Evolutionary conservation across 2,888 invertebrate species (phyloP), one percentile per base, ranked within the genome.

Genomic region (Nephrocerus scutellatus): DNA sequence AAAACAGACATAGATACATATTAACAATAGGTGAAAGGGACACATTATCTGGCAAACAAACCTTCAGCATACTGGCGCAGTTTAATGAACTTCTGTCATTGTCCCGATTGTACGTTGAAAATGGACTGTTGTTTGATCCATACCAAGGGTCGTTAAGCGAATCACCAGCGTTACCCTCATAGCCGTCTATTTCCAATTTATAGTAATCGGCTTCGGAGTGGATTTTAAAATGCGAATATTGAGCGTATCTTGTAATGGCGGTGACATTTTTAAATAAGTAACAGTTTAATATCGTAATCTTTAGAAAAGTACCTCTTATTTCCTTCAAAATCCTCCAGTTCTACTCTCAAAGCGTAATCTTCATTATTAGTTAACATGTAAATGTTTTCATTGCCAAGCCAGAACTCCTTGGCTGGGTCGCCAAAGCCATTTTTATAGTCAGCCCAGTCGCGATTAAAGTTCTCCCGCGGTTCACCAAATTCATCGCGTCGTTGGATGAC

Each of bases 381-480:
- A 48, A 91, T 90, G 59, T 91, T 91, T 65, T 91, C 89, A 60
- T 91, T 91, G 35, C 91, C 91, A 18, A 91, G 74, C 90, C 90
- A 91, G 68, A 91, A 88, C 65, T 91, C 90, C 59, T 85, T 82
- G 49, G 80, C 81, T 1, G 89, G 85, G 70, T 91, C 89, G 4
- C 90, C 91, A 60, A 91, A 91, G 2, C 91, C 91, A 59, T 89
- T 89, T 64, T 90, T 89, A 67, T 91, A 91, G 59, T 91, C 89
- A 40, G 83, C 80, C 90, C 91, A 91, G 65, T 90, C 89, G 2
- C 88, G 74, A 66, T 90, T 90, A 71, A 91, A 91, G 63, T 88
- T 90, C 66, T 90, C 90, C 1, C 88, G 75, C 0, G 88, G 86
- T 15, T 87, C 79, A 1, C 88, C 89, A 60, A 80, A 88, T 63